Base-by-base conservation (phyloP, 2,888 invertebrate genomes). In the Dryocosmus kuriphilus region DNA sequence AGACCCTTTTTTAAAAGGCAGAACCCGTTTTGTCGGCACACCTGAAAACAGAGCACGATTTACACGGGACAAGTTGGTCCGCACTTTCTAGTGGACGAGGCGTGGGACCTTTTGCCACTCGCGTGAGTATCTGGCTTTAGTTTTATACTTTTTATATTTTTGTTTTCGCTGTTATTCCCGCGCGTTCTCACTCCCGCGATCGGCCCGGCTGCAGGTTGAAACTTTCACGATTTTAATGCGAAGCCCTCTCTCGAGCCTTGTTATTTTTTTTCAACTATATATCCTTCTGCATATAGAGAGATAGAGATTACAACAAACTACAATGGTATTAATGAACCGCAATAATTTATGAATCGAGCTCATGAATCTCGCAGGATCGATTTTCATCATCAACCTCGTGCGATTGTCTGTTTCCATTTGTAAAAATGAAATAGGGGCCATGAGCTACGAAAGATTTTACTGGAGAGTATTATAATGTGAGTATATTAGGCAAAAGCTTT, bases 41-140 rank as follows among this genome's bases (percentile, higher is more conserved):
- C 71, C 71, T 71, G 71, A 71, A 71, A 71, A 71, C 71, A 71
- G 71, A 71, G 71, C 71, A 71, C 71, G 71, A 71, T 55, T 71
- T 71, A 71, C 71, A 55, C 51, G 32, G 71, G 71, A 71, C 71
- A 71, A 71, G 71, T 71, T 71, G 46, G 71, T 51, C 71, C 30
- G 51, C 67, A 71, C 71, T 71, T 71, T 71, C 71, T 71, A 71
- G 71, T 71, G 71, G 71, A 71, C 71, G 30, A 71, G 51, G 71
- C 71, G 71, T 71, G 71, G 71, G 71, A 71, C 71, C 71, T 71
- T 71, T 71, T 71, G 30, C 71, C 71, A 71, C 51, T 71, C 30
- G 51, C 30, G 71, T 71, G 71, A 46, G 51, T 51, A 51, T 71
- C 71, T 71, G 71, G 71, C 71, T 71, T 71, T 46, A 71, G 71